A percentile compares a stretch with the other conserved stretches of the same genome.
phyloP scores from a whole-genome alignment of 2,797 vertebrate species.

The Enteromius afrohamiltoni region DNA sequence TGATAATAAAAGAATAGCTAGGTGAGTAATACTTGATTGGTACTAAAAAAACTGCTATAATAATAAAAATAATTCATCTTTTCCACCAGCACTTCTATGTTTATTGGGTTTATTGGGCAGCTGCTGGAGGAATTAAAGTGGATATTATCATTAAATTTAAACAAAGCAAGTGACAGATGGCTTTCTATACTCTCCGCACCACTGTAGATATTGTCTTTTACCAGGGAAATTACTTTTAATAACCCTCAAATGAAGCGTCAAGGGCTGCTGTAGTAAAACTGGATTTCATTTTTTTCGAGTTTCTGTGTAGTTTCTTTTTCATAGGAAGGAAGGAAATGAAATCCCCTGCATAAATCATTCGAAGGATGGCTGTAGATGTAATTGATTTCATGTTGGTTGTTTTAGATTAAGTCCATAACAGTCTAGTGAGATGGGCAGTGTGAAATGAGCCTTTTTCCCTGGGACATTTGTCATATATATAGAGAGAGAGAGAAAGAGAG shows the following conservation, averaged over 20 bases:
- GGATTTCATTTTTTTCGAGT: slow-evolving; percentile 1
- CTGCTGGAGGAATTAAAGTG: slow-evolving; percentile 26
- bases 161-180: slow-evolving; percentile 47
- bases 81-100: background rate
- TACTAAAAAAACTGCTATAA: background rate
- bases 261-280: slow-evolving; percentile 30
- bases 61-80: slow-evolving; percentile 1
- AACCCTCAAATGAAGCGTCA: slow-evolving; percentile 43
- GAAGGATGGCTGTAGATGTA: slow-evolving; percentile 50
- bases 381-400: slow-evolving; percentile 61
- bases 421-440: background rate
- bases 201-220: slow-evolving; percentile 45
- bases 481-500: too few species aligned
- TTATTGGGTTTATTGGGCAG: slow-evolving; percentile 33
- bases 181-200: slow-evolving; percentile 48
- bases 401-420: slow-evolving; percentile 52
- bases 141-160: slow-evolving; percentile 58
- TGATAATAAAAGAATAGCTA: background rate
- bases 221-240: slow-evolving; percentile 51
- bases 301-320: slow-evolving; percentile 15
- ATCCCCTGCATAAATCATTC: slow-evolving; percentile 50
- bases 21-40: slow-evolving; percentile 1
- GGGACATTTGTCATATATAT: slow-evolving; percentile 13
- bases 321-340: slow-evolving; percentile 26
- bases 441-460: background rate